These are phyloP conservation scores for Falco berigora DNA, from an alignment of 2,797 vertebrate species.

Conservation along the genomic window DNA sequence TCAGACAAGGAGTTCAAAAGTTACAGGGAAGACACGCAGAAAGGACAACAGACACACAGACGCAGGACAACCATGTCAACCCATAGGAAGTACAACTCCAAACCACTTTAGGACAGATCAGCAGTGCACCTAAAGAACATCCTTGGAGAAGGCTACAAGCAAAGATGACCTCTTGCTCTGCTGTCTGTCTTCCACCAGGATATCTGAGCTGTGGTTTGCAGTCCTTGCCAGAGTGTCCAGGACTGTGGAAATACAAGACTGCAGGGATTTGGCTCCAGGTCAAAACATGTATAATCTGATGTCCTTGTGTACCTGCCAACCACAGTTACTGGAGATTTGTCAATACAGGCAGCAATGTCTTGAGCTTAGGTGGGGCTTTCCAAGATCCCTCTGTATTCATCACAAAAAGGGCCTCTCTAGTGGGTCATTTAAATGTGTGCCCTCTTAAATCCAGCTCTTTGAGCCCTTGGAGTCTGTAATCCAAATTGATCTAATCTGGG, in stretches of 20 bases:
- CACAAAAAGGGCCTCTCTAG: not conserved
- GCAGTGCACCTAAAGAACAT: not conserved
- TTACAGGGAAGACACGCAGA: not conserved
- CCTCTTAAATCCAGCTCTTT: not conserved
- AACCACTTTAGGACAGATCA: not conserved
- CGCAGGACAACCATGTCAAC: not conserved
- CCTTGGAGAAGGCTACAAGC: not conserved
- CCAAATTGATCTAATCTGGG: not conserved
- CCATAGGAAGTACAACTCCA: not conserved
- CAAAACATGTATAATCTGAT: not conserved
- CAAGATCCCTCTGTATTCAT: not conserved
- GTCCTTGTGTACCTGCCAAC: not conserved
- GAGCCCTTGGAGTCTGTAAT: not conserved
- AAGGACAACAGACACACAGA: not conserved
- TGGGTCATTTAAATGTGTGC: not conserved
- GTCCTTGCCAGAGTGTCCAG: not conserved
- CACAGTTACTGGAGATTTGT: not conserved
- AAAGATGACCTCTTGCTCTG: not conserved
- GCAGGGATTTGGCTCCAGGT: not conserved
- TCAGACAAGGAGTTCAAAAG: not conserved
- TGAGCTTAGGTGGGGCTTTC: not conserved
- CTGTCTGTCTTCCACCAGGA: not conserved
- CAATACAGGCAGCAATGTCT: not conserved
- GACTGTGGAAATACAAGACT: not conserved
- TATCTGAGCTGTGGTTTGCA: not conserved